These are phyloP conservation scores for Anorthoa munda DNA, from an alignment of 2,888 invertebrate genomes.

Conservation along the genomic window DNA sequence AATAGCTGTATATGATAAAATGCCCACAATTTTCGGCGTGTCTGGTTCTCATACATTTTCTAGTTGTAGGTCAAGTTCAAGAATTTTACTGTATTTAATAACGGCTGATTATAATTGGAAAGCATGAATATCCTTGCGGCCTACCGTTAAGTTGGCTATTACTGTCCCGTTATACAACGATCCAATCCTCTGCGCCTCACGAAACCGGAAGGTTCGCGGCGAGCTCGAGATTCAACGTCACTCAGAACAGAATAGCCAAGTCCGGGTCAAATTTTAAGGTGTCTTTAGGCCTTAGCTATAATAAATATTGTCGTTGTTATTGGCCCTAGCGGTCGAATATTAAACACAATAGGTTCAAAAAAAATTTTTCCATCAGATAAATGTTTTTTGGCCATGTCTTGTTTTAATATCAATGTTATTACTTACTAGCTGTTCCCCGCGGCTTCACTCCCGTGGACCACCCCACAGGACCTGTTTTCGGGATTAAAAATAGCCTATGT, in stretches of 20 bases:
- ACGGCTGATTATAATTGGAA: constrained; percentile 60
- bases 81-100: constrained; percentile 42
- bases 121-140: constrained; percentile 63
- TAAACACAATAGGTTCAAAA: background rate
- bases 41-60: constrained; percentile 18
- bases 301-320: background rate
- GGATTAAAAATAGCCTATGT: too few relatives aligned
- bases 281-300: background rate
- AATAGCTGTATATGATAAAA: constrained; percentile 9
- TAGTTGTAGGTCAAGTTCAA: constrained; percentile 45
- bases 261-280: background rate
- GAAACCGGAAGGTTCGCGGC: constrained; percentile 41
- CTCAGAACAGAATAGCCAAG: background rate
- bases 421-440: too few relatives aligned
- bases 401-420: background rate
- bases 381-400: background rate
- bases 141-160: constrained; percentile 62
- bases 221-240: constrained; percentile 21
- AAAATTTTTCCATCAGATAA: background rate
- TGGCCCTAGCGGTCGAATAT: too few relatives aligned
- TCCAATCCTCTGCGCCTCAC: constrained; percentile 23
- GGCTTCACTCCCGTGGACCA: too few relatives aligned
- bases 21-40: constrained; percentile 13
- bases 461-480: too few relatives aligned
- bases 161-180: constrained; percentile 60